These are phyloP conservation scores for Euborellia annulipes DNA, from an alignment of 1,140 invertebrate genomes.

Conservation along the genomic window DNA sequence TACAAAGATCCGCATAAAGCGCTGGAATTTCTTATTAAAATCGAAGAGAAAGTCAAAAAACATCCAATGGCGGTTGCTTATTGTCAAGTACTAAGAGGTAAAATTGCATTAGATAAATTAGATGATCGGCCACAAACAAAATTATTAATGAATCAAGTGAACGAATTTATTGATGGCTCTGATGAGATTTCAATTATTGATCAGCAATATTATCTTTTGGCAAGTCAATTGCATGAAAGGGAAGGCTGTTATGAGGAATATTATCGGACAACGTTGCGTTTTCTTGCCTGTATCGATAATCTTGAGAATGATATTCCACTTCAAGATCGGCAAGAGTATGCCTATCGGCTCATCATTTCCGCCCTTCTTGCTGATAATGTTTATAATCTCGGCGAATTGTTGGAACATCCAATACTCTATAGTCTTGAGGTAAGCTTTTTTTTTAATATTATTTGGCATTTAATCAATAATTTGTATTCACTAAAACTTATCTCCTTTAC, in stretches of 20 bases:
- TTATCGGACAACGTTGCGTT: conserved; percentile 47
- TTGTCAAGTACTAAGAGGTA: conserved; percentile 34
- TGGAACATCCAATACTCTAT: conserved; percentile 46
- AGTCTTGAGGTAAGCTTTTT: conserved; percentile 36
- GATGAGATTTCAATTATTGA: conserved; percentile 41
- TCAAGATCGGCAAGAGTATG: conserved; percentile 28
- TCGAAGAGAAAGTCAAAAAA: conserved; percentile 34
- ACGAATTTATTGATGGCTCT: conserved; percentile 33
- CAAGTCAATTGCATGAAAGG: conserved; percentile 37
- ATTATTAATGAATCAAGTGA: conserved; percentile 37
- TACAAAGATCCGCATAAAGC: conserved; percentile 30
- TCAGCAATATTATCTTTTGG: conserved; percentile 42
- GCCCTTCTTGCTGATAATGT: conserved; percentile 48
- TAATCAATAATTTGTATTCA: too few species aligned
- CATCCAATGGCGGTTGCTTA: conserved; percentile 34
- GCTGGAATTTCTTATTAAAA: conserved; percentile 31
- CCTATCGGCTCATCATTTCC: conserved; percentile 42
- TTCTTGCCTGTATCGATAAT: conserved; percentile 40
- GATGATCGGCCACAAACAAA: conserved; percentile 30
- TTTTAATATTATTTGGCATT: too few species aligned
- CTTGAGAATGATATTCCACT: conserved; percentile 18
- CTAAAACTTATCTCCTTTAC: too few species aligned
- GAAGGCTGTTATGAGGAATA: conserved; percentile 42
- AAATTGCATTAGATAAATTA: conserved; percentile 26
- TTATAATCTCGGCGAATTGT: conserved; percentile 54